Percentiles rank a stretch among this genome's conserved stretches.
Conservation (phyloP, 2,888 invertebrate genomes). For the Nymphalis urticae region DNA sequence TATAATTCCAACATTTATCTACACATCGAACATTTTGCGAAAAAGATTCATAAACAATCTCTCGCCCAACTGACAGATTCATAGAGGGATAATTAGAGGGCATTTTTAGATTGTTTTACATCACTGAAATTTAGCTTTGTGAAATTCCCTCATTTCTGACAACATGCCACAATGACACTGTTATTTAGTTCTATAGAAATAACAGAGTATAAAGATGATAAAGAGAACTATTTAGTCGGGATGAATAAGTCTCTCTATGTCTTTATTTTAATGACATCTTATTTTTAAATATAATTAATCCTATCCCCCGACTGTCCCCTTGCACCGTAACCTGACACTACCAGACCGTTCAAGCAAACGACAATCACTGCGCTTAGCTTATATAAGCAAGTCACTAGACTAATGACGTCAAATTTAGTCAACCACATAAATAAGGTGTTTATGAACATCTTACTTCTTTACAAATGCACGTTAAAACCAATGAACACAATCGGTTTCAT, state of each 20-base stretch:
- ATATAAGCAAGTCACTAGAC: no score
- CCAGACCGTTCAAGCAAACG: no score
- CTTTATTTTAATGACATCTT: no score
- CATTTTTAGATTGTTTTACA: conserved; percentile 62
- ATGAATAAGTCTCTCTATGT: background rate
- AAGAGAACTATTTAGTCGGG: background rate
- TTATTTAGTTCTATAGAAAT: conserved; percentile 14
- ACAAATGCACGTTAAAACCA: background rate
- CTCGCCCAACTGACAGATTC: conserved; percentile 47
- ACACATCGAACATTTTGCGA: conserved; percentile 49
- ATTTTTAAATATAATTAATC: no score
- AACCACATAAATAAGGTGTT: no score
- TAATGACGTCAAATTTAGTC: no score
- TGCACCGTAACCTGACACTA: no score
- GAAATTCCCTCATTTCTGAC: conserved; percentile 38
- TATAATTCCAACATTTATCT: conserved; percentile 55
- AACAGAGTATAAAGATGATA: conserved; percentile 6
- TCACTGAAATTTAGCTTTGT: conserved; percentile 55
- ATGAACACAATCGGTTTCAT: background rate
- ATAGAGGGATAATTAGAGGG: conserved; percentile 51
- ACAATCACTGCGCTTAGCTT: no score
- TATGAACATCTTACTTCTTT: background rate
- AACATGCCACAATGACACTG: conserved; percentile 28
- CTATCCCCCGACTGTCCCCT: no score
- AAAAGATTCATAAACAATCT: conserved; percentile 44